Conservation (phyloP, 2,888 invertebrate species). For the Pasiphila rectangulata region DNA sequence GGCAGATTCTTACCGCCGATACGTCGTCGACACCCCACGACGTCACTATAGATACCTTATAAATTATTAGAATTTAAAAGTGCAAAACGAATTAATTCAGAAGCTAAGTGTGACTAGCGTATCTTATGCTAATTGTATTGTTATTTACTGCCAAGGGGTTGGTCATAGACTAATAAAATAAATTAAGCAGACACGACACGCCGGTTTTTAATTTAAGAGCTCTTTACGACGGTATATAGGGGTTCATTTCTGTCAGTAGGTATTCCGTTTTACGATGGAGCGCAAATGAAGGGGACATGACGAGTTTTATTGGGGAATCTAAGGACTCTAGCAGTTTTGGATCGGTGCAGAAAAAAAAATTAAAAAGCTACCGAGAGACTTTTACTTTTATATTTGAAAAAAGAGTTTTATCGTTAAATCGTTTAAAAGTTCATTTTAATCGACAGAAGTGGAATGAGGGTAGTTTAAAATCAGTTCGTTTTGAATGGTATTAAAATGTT, state of each 20-base stretch:
- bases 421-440: no score
- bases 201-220: constrained; percentile 34
- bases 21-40: no score
- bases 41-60: no score
- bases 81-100: constrained; percentile 57
- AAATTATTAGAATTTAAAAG: constrained; percentile 18
- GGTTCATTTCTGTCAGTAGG: constrained; percentile 31
- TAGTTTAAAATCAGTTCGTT: no score
- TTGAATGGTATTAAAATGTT: no score
- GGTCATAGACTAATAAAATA: constrained; percentile 48
- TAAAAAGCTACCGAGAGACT: no score
- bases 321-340: constrained; percentile 14
- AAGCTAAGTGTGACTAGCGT: constrained; percentile 61
- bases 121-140: constrained; percentile 70
- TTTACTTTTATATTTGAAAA: no score
- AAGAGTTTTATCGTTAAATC: no score
- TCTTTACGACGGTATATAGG: constrained; percentile 30
- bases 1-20: no score
- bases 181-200: constrained; percentile 40
- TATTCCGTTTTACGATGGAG: constrained; percentile 28
- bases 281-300: constrained; percentile 32
- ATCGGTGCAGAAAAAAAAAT: no score
- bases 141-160: constrained; percentile 68
- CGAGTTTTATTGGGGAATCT: constrained; percentile 20
- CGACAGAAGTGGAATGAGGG: no score